Percentiles rank a stretch among this genome's conserved stretches.
These are phyloP conservation scores for Bombylius major DNA, from an alignment of 2,888 invertebrate species.

Conservation along the genomic window DNA sequence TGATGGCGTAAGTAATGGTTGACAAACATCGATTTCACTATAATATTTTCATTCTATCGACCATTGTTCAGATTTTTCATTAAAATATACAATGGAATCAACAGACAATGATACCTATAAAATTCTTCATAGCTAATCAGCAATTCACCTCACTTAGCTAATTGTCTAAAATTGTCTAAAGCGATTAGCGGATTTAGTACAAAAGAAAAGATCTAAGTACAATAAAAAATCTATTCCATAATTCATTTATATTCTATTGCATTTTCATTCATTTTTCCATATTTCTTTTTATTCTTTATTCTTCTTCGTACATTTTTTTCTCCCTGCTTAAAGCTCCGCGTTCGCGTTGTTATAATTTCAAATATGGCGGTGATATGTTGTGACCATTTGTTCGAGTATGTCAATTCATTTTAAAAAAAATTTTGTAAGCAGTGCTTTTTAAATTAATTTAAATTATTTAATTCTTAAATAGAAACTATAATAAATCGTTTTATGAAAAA, in stretches of 20 bases:
- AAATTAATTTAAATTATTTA: conserved; percentile 14
- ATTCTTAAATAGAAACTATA: neutral
- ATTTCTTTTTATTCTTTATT: neutral
- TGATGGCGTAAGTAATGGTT: too few relatives aligned
- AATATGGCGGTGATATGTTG: conserved; percentile 54
- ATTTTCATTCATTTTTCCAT: conserved; percentile 7
- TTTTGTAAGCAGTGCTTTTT: conserved; percentile 8
- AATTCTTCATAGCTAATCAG: too few relatives aligned
- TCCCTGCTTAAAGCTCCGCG: conserved; percentile 20
- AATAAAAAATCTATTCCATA: too few relatives aligned
- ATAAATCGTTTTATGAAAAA: neutral
- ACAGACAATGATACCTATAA: too few relatives aligned
- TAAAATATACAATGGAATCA: too few relatives aligned
- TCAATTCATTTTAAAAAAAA: conserved; percentile 28
- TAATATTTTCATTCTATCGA: too few relatives aligned
- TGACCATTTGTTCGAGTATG: conserved; percentile 43
- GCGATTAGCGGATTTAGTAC: too few relatives aligned
- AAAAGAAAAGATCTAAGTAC: too few relatives aligned
- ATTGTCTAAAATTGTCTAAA: too few relatives aligned
- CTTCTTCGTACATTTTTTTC: conserved; percentile 5
- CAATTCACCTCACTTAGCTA: too few relatives aligned
- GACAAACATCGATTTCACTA: too few relatives aligned
- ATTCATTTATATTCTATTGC: conserved; percentile 9
- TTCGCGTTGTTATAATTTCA: conserved; percentile 33
- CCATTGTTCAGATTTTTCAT: too few relatives aligned